Base-by-base conservation (phyloP, 2,797 vertebrate species). In the Cetoscarus ocellatus region DNA sequence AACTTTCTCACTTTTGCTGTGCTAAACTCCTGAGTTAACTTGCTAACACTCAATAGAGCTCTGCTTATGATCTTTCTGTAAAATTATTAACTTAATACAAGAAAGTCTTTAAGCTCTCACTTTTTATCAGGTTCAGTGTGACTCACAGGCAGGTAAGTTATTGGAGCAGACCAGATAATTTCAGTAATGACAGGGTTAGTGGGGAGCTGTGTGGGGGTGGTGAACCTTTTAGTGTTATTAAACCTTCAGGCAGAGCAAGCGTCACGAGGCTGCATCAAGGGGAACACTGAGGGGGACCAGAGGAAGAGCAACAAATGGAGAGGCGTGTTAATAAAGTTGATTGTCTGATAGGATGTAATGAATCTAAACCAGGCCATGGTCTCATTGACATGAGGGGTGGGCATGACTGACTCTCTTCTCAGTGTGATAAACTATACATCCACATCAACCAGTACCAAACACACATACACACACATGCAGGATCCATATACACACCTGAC, bases 151-250 rank as follows among this genome's bases (percentile, higher is more conserved):
- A 77, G 61, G 59, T 69, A 64, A 76, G 74, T 79, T 78, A 88
- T 82, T 54, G 77, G 67, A 79, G 59, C 34, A 4, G 55, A 79
- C 45, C 73, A 79, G 83, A 86, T 91, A 15, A 88, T 86, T 86
- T 77, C 78, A 61, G 74, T 85, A 87, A 89, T 86, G 69, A 86
- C 7, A 43, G 82, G 66, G 75, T 77, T 70, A 82, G 78, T 43
- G 73, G 61, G 66, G 67, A 80, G 70, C 67, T 61, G 77, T 68
- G 80, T 64, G 75, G 77, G 79, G 67, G 1, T 38, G 67, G 38
- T 43, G 54, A 87, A 85, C 88, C 90, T 92, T 92, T 93, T 92
- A 92, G 83, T 60, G 50, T 86, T 91, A 93, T 93, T 93, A 93
- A 93, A 91, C 61, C 85, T 77, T 87, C 77, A 82, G 82, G 70